A percentile compares a stretch with the other conserved stretches of the same genome.
Conservation (phyloP, 2,113 vertebrate genomes). For the Chamaetylas fuelleborni region DNA sequence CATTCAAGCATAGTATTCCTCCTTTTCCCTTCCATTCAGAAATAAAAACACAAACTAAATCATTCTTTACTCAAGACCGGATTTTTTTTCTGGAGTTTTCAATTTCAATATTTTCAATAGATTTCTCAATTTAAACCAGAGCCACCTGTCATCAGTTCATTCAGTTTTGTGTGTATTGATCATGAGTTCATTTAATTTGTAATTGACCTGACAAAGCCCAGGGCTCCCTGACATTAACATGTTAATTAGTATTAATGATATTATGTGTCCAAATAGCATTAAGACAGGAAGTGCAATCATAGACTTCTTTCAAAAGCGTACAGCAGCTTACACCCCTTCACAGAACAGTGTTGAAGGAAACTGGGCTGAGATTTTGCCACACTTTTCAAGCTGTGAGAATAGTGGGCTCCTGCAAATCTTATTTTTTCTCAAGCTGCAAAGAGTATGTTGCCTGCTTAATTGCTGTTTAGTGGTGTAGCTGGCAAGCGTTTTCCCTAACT, state of each 20-base stretch:
- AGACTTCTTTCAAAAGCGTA: neutral
- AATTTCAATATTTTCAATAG: neutral
- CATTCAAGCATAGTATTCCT: neutral
- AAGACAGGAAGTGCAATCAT: neutral
- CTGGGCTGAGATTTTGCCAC: neutral
- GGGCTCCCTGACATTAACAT: neutral
- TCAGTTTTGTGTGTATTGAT: neutral
- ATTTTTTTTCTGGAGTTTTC: neutral
- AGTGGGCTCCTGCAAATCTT: neutral
- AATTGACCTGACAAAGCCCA: neutral
- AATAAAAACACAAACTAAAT: neutral
- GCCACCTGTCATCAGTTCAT: neutral
- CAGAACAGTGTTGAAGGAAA: neutral
- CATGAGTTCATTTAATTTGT: neutral
- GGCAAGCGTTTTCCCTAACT: neutral
- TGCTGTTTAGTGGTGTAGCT: neutral
- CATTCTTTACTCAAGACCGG: neutral
- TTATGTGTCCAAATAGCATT: neutral
- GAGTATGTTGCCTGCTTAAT: neutral
- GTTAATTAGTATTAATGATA: neutral
- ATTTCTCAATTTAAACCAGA: neutral
- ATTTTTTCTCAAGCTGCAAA: neutral
- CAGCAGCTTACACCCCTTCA: neutral
- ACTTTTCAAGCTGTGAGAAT: neutral
- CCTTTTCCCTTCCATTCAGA: neutral